A percentile compares a stretch with the other conserved stretches of the same genome.
These are phyloP conservation scores for Lasioglossum calceatum DNA, from an alignment of 2,888 invertebrate genomes.

Conservation along the genomic window DNA sequence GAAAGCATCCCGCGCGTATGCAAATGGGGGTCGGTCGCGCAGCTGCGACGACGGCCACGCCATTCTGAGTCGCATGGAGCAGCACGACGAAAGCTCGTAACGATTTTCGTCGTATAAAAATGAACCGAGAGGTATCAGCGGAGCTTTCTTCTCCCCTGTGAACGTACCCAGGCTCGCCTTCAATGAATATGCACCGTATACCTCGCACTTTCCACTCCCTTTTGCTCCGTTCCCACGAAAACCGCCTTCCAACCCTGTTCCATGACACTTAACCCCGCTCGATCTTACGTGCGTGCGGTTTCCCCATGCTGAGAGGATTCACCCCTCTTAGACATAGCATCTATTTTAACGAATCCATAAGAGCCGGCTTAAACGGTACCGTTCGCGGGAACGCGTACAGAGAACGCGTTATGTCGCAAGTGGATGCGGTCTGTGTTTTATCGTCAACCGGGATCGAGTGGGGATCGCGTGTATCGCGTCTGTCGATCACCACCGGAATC, in stretches of 20 bases:
- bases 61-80: slow-evolving; percentile 51
- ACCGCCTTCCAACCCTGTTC: background rate
- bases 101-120: slow-evolving; percentile 65
- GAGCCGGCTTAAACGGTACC: background rate
- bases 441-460: background rate
- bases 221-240: background rate
- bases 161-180: slow-evolving; percentile 2
- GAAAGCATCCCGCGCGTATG: slow-evolving; percentile 57
- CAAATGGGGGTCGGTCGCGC: slow-evolving; percentile 57
- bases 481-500: background rate
- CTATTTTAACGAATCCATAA: slow-evolving; percentile 28
- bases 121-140: slow-evolving; percentile 46
- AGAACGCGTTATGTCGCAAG: background rate
- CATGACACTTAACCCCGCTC: slow-evolving; percentile 35
- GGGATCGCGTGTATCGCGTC: background rate
- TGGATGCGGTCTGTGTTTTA: background rate
- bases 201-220: slow-evolving; percentile 21
- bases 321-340: background rate
- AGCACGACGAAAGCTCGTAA: slow-evolving; percentile 54
- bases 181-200: slow-evolving; percentile 33
- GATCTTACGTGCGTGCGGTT: slow-evolving; percentile 26
- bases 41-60: slow-evolving; percentile 52
- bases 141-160: slow-evolving; percentile 19
- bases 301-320: slow-evolving; percentile 17
- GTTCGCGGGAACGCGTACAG: background rate